Base-by-base conservation (phyloP, 1,140 invertebrate species). In the Asobara japonica region DNA sequence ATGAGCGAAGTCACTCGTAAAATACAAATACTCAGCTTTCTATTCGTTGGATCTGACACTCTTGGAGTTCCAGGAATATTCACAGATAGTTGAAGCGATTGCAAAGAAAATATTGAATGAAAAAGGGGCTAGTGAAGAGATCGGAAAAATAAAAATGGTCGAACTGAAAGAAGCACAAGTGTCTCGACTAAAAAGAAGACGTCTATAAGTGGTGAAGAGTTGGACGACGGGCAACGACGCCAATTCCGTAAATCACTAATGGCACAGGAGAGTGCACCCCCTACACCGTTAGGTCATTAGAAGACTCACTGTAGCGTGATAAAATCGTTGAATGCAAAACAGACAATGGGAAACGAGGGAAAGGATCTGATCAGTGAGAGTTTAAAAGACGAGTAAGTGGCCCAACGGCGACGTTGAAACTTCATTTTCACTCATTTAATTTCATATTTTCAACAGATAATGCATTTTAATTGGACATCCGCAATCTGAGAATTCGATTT, bases 281-380 rank as follows among this genome's bases (percentile, higher is more conserved):
- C 29, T 30, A 56, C 51, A 56, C 51, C 51, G 79, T 79, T 72
- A 75, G 80, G 75, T 82, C 78, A 79, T 82, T 82, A 82, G 80
- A 81, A 73, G 79, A 81, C 78, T 80, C 77, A 82, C 48, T 75
- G 64, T 79, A 77, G 77, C 80, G 79, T 82, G 75, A 82, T 82
- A 78, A 76, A 82, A 82, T 82, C 78, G 78, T 60, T 81, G 78
- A 81, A 83, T 82, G 73, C 78, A 79, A 75, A 79, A 79, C 77
- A 75, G 78, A 83, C 80, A 82, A 82, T 81, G 74, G 75, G 27
- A 45, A 45, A 45, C 41, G 41, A 45, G 41, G 65, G 51, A 56
- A 56, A 56, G 51, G 51, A 56, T 56, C 51, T 27, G 51, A 56
- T 56, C 51, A 56, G 51, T 45, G 41, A 45, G 41, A 45, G 41